Evolutionary conservation across 2,113 vertebrate species (phyloP), one percentile per base, ranked within the genome.

Genomic region (Peucedramus taeniatus): DNA sequence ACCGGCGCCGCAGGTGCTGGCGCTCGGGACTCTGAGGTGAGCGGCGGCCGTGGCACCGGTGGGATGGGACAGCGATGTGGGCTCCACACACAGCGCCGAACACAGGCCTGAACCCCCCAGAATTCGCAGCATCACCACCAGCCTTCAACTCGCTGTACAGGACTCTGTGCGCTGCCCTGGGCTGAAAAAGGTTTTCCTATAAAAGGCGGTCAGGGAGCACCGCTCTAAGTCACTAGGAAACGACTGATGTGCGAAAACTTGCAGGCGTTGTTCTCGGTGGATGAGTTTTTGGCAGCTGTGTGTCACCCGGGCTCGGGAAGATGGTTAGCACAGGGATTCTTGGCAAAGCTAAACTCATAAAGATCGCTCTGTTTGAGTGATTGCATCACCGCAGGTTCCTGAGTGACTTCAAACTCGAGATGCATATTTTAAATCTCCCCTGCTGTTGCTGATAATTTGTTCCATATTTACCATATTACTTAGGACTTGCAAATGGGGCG

Each of bases 361-460:
- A 87, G 95, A 85, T 87, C 6, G 8, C 94, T 92, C 47, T 60
- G 70, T 95, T 76, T 30, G 83, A 94, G 40, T n/a, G 93, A 82
- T 92, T 91, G 90, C 86, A 80, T 94, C 95, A 80, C 96, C 31
- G 5, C 90, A 86, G 91, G 94, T 83, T 83, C 78, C 89, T 84
- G 81, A 97, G 87, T n/a, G 70, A 89, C 87, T 96, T 85, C 92
- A 87, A 95, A 80, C 63, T 90, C 70, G 18, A 90, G 63, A 80
- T 90, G 96, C 77, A 27, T 79, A 74, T 93, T 87, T 96, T 96
- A 94, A 72, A 76, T 90, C 83, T 94, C 90, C 94, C 97, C 97
- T 94, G 96, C 95, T 96, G 96, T 89, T 95, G 70, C 33, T 96
- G 97, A 87, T 98, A 97, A 98, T 97, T 96, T 97, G 93, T 93